Evolutionary conservation across 2,113 vertebrate genomes (phyloP).

Genomic region (Gasterosteus nipponicus): DNA sequence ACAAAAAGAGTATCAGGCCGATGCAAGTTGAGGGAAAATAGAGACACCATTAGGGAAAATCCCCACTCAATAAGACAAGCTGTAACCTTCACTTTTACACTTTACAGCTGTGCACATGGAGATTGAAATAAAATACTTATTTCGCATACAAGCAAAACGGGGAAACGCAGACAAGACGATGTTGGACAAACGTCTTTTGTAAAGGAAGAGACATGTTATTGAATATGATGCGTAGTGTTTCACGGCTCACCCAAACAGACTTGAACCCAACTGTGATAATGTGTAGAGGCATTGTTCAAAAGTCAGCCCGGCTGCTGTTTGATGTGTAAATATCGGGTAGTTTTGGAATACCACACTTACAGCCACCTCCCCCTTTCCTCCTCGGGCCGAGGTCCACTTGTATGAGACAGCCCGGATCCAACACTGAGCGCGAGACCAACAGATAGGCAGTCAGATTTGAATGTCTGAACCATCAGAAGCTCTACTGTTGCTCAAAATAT

Average conservation of each 20-base stretch:
- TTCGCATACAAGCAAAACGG: background rate
- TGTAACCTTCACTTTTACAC: conserved; percentile 15
- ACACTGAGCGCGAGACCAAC: conserved; percentile 1
- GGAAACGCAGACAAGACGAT: background rate
- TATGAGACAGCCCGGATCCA: background rate
- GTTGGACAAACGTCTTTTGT: background rate
- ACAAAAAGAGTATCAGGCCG: conserved; percentile 23
- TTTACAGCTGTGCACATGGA: conserved; percentile 10
- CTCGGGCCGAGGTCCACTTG: background rate
- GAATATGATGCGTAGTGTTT: background rate
- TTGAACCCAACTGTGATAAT: background rate
- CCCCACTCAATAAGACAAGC: conserved; percentile 18
- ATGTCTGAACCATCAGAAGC: background rate
- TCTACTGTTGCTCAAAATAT: background rate
- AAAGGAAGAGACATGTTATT: background rate
- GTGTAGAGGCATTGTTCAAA: background rate
- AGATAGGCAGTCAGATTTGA: background rate
- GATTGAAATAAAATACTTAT: conserved; percentile 20
- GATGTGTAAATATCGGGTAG: background rate
- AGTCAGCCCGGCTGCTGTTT: background rate
- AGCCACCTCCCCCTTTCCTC: background rate
- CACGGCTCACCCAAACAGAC: background rate
- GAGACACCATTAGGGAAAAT: conserved; percentile 21
- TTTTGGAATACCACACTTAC: background rate
- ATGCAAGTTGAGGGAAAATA: conserved; percentile 8